A percentile compares a stretch with the other conserved stretches of the same genome.
phyloP scores from a whole-genome alignment of 2,113 vertebrate species.

The Semicossyphus pulcher region DNA sequence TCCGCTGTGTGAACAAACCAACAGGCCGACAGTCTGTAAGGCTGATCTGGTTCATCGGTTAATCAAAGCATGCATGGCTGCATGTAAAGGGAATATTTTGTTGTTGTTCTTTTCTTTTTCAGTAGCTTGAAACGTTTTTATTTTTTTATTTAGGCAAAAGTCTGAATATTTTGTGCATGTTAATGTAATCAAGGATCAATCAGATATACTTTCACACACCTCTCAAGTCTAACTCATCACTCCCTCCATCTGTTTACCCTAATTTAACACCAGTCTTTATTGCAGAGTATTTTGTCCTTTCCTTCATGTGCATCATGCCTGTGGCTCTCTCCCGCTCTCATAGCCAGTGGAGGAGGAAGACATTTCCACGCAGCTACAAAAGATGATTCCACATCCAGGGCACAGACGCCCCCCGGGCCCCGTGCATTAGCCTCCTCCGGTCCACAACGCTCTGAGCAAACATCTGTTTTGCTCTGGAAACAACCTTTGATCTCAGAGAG shows the following conservation, averaged over 20 bases:
- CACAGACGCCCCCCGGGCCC: constrained; percentile 57
- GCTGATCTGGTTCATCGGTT: neutral
- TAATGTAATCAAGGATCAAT: neutral
- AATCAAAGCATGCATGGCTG: neutral
- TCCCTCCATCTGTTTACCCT: constrained; percentile 1
- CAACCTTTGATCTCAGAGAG: constrained; percentile 67
- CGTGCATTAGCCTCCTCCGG: constrained; percentile 45
- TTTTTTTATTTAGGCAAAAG: too few relatives aligned
- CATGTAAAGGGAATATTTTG: neutral
- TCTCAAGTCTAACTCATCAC: neutral
- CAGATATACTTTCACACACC: neutral
- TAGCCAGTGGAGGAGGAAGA: constrained; percentile 47
- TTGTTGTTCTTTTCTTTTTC: neutral
- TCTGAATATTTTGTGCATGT: neutral
- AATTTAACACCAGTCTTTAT: constrained; percentile 17
- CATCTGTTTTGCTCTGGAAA: constrained; percentile 72
- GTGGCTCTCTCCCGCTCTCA: constrained; percentile 44
- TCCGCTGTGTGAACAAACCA: neutral
- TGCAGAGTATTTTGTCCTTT: constrained; percentile 15
- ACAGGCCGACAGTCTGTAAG: neutral
- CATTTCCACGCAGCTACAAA: constrained; percentile 74
- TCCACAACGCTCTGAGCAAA: constrained; percentile 60
- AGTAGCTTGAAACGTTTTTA: neutral
- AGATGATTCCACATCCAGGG: constrained; percentile 69
- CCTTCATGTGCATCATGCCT: constrained; percentile 26